Percentiles rank a stretch among this genome's conserved stretches.
phyloP scores from a whole-genome alignment of 1,140 invertebrate genomes.

The Caenorhabditis inopinata region DNA sequence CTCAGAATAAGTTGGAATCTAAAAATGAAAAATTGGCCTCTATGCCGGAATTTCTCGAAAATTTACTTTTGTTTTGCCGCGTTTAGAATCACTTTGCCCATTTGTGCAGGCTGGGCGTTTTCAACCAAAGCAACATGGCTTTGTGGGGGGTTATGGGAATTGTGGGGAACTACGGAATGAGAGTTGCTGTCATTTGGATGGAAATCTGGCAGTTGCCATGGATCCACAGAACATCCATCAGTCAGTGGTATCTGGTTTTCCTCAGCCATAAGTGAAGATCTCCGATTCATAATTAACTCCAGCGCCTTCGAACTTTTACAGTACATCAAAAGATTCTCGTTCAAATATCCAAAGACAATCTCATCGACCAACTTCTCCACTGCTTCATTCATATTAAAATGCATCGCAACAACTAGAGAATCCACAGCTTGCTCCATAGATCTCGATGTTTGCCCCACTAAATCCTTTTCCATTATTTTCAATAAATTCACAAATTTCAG shows the following conservation, averaged over 20 bases:
- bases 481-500: neutral
- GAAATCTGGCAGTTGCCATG: too few species aligned
- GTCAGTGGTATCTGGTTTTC: neutral
- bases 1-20: neutral
- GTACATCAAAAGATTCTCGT: neutral
- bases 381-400: neutral
- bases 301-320: neutral
- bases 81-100: neutral
- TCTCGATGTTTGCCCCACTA: neutral
- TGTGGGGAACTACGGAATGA: neutral
- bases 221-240: neutral
- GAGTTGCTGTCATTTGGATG: too few species aligned
- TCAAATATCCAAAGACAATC: neutral
- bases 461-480: neutral
- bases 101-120: neutral
- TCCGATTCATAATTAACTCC: neutral
- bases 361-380: neutral
- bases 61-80: neutral
- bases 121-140: neutral
- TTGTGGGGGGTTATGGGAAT: neutral
- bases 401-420: neutral
- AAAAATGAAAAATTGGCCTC: neutral
- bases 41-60: neutral
- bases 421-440: constrained; percentile 9
- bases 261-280: too few species aligned